Percentiles rank a stretch among this genome's conserved stretches.
Evolutionary conservation across 2,888 invertebrate species (phyloP).

Genomic region (Hedychridium roseum): DNA sequence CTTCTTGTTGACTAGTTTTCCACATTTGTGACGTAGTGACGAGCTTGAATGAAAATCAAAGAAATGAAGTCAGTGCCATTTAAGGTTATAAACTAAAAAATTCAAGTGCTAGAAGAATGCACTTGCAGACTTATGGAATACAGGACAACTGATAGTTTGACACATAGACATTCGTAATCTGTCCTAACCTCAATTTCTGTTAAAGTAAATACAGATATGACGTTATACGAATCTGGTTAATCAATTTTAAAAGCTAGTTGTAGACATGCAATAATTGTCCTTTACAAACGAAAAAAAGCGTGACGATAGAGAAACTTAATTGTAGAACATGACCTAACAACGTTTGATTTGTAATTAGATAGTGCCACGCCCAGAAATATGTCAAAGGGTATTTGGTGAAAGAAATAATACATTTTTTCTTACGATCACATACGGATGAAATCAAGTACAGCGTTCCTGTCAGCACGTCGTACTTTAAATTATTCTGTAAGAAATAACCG

Average conservation of each 20-base stretch:
- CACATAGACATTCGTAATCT: too few species aligned
- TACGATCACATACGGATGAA: not conserved
- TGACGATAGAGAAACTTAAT: not conserved
- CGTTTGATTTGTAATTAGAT: not conserved
- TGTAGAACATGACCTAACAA: constrained; percentile 2
- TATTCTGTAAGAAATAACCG: constrained; percentile 11
- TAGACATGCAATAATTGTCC: too few species aligned
- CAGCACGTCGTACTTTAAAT: constrained; percentile 6
- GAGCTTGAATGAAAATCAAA: not conserved
- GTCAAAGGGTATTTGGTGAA: not conserved
- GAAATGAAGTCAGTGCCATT: not conserved
- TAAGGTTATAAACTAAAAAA: not conserved
- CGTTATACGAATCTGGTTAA: too few species aligned
- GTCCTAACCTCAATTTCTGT: too few species aligned
- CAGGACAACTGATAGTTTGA: too few species aligned
- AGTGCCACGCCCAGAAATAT: constrained; percentile 43
- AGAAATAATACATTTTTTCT: not conserved
- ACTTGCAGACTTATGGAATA: too few species aligned
- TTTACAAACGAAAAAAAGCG: too few species aligned
- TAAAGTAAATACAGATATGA: too few species aligned
- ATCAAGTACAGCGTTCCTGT: constrained; percentile 12
- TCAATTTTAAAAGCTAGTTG: too few species aligned
- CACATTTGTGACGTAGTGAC: constrained; percentile 1
- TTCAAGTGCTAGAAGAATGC: not conserved
- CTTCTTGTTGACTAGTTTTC: constrained; percentile 5